Conservation (phyloP, 2,888 invertebrate species). For the Koerneria pararmatus region DNA sequence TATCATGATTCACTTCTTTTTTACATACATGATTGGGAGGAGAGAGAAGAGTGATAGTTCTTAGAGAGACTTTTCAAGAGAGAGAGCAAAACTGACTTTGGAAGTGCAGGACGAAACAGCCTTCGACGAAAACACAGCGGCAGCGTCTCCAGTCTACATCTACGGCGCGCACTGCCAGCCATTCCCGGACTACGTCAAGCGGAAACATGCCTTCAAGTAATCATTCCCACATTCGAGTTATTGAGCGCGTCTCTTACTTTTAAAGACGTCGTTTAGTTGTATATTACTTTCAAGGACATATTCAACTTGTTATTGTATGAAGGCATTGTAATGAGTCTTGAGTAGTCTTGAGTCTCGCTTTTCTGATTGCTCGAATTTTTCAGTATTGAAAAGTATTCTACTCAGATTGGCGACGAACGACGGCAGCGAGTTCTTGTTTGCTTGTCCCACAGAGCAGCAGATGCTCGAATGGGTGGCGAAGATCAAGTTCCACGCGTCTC, state of each 20-base stretch:
- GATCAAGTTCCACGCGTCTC: constrained; percentile 83
- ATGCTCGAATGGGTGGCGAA: constrained; percentile 67
- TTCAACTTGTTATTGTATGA: no score
- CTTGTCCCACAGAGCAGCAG: constrained; percentile 70
- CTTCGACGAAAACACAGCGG: constrained; percentile 75
- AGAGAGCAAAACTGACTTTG: not conserved
- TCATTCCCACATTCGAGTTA: no score
- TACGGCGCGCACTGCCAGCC: constrained; percentile 76
- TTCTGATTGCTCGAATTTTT: no score
- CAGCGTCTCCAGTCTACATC: constrained; percentile 62
- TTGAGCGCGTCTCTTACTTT: no score
- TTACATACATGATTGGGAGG: no score
- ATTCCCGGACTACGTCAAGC: constrained; percentile 89
- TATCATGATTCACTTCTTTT: no score
- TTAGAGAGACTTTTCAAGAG: not conserved
- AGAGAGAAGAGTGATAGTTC: no score
- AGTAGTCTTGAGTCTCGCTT: no score
- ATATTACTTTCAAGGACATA: no score
- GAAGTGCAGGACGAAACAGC: constrained; percentile 71
- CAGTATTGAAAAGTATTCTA: no score
- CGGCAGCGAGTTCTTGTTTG: constrained; percentile 87
- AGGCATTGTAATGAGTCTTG: no score
- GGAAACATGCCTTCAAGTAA: constrained; percentile 79
- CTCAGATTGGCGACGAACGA: constrained; percentile 76
- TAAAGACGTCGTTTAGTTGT: no score